These are phyloP conservation scores for Bibio marci DNA, from an alignment of 2,888 invertebrate genomes.

Conservation along the genomic window DNA sequence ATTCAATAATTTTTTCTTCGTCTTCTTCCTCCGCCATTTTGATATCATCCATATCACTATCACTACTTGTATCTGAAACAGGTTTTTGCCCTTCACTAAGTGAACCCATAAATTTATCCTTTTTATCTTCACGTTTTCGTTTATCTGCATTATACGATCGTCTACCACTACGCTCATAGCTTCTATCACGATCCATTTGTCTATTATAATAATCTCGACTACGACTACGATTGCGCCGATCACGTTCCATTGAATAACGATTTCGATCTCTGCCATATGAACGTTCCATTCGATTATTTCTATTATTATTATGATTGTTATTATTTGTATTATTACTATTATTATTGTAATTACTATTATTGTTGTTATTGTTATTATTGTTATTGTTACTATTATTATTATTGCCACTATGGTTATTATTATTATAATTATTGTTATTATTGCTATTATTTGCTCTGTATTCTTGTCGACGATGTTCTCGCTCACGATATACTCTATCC, in stretches of 20 bases:
- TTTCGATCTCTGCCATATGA: constrained; percentile 26
- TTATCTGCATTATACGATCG: constrained; percentile 9
- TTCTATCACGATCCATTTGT: constrained; percentile 17
- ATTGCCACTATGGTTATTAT: constrained; percentile 16
- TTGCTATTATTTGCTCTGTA: constrained; percentile 16
- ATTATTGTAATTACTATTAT: constrained; percentile 19
- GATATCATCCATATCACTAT: constrained; percentile 48
- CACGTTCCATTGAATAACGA: constrained; percentile 16
- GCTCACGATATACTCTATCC: constrained; percentile 30
- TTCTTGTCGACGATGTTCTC: constrained; percentile 19
- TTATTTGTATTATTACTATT: constrained; percentile 12
- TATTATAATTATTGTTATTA: constrained; percentile 13
- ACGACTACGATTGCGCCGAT: constrained; percentile 23
- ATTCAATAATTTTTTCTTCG: constrained; percentile 84
- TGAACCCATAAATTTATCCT: constrained; percentile 51
- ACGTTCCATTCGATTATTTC: constrained; percentile 13
- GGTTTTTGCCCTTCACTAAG: constrained; percentile 59
- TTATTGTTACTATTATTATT: constrained; percentile 16
- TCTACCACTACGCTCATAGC: constrained; percentile 1
- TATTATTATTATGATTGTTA: constrained; percentile 17
- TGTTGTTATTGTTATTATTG: constrained; percentile 13
- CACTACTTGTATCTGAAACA: constrained; percentile 47
- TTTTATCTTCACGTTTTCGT: constrained; percentile 22
- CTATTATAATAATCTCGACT: constrained; percentile 24
- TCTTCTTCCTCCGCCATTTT: constrained; percentile 79